Base-by-base conservation (phyloP, 1,140 invertebrate genomes). In the Mylabris phalerata region DNA sequence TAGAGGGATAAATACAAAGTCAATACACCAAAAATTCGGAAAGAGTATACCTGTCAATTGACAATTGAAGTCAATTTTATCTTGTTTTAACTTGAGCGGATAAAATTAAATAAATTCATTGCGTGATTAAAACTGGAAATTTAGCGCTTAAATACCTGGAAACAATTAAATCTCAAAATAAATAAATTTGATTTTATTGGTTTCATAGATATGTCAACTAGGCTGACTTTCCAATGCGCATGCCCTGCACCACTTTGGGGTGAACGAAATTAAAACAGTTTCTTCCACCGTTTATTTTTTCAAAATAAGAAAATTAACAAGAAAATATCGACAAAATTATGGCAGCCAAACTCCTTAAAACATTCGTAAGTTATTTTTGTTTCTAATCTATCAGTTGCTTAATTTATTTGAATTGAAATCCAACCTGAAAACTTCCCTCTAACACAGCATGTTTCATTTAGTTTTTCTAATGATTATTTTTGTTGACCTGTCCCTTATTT, bases 331-430 rank as follows among this genome's bases (percentile, higher is more conserved):
- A 41, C 4, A 32, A 32, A 32, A 26, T 13, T 27, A 59, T 59
- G 57, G 45, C 57, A 50, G 56, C 57, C 10, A 59, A 49, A 50
- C 39, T 59, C 38, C 50, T 59, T 44, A 59, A 59, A 57, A 59
- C 50, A 13, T 41, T 59, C 25, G 57, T 59, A 52, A 59, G 57
- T 59, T 10, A 44, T 40, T 48, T 10, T 25, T 4, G 9, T 47
- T n/a, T 42, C 26, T 38, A 26, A 27, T 26, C 45, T n/a, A 47
- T 7, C 45, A 44, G 11, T 55, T 39, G 38, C 43, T 25, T 10
- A n/a, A 48, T 9, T 19, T 7, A 56, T 56, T 45, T 40, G 27
- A 46, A 48, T 40, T 40, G 40, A 46, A 10, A n/a, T 50, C 45
- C 13, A n/a, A 5, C 50, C 44, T 44, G 47, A 13, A 9, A 7